Base-by-base conservation (phyloP, 2,797 vertebrate species). In the Rhodeus uyekii region DNA sequence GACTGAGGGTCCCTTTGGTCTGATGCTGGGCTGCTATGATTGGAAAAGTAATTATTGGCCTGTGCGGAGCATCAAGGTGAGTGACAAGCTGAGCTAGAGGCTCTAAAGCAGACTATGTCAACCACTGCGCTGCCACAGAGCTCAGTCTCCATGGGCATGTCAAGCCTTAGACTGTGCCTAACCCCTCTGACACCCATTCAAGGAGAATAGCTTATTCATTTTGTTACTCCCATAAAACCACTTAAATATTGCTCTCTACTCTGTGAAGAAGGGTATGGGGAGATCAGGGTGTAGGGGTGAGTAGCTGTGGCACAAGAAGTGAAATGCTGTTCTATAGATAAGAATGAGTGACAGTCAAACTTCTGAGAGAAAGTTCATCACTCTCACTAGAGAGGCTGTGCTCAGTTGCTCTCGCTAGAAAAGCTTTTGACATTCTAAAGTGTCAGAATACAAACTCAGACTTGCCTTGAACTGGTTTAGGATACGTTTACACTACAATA, bases 11-110 rank as follows among this genome's bases (percentile, higher is more conserved):
- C 82, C 81, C 83, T 75, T 61, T 77, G 76, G 84, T 73, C 22
- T 77, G 38, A 38, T 38, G 72, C 72, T 80, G 42, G 76, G 77
- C 80, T 82, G 78, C 64, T 80, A 53, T 78, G 81, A 69, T 76
- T 83, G 73, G 76, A 82, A 87, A 87, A 88, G 84, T 87, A 87
- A 88, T 88, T 85, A 88, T 84, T 84, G 80, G 82, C 68, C 83
- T 82, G 73, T 83, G 60, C 24, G 27, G 75, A 75, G 73, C 79
- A 81, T 67, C 55, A 44, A 58, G 65, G 61, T 83, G 86, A 88
- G 61, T 87, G 87, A 86, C 85, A 86, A 78, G 58, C 77, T 81
- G 76, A 78, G 76, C 80, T 34, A 53, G 29, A 64, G 75, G 80
- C 68, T 83, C 68, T 55, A 53, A 68, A 61, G 68, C n/a, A 75